Conservation (phyloP, 1,140 invertebrate species). For the Drosophila hydei region DNA sequence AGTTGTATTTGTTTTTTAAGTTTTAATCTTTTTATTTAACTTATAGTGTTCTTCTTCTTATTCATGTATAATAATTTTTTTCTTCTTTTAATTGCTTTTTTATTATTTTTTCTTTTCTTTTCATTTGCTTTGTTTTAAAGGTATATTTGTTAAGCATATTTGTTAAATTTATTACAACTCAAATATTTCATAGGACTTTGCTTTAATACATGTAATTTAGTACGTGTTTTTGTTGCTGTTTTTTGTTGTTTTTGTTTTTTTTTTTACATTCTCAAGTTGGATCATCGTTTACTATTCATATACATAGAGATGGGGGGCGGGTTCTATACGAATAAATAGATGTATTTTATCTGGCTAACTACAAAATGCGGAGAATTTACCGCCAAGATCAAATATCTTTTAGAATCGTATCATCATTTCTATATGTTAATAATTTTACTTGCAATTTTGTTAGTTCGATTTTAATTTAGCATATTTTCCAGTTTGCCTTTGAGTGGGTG, state of each 20-base stretch:
- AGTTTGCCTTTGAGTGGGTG: not conserved
- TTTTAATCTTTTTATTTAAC: slow-evolving; percentile 69
- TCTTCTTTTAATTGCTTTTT: slow-evolving; percentile 34
- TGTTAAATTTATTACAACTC: slow-evolving; percentile 53
- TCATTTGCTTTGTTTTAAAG: slow-evolving; percentile 43
- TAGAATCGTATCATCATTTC: slow-evolving; percentile 18
- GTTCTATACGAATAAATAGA: slow-evolving; percentile 58
- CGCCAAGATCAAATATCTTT: slow-evolving; percentile 18
- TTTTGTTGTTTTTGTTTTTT: not conserved
- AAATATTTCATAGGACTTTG: slow-evolving; percentile 65
- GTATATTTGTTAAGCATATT: slow-evolving; percentile 45
- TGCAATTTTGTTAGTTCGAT: slow-evolving; percentile 33
- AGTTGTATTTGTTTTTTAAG: slow-evolving; percentile 23
- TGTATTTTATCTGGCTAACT: slow-evolving; percentile 61
- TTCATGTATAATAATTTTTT: slow-evolving; percentile 36
- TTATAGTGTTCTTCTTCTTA: slow-evolving; percentile 54
- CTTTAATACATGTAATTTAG: slow-evolving; percentile 50
- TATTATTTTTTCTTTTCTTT: slow-evolving; percentile 35
- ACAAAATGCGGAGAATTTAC: slow-evolving; percentile 37
- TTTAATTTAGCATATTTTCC: slow-evolving; percentile 33
- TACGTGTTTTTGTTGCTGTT: slow-evolving; percentile 24
- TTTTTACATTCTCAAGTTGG: slow-evolving; percentile 17
- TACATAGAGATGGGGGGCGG: slow-evolving; percentile 37
- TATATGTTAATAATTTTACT: slow-evolving; percentile 19
- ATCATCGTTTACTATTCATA: slow-evolving; percentile 53